These are phyloP conservation scores for Sitodiplosis mosellana DNA, from an alignment of 1,140 invertebrate genomes.

Conservation along the genomic window DNA sequence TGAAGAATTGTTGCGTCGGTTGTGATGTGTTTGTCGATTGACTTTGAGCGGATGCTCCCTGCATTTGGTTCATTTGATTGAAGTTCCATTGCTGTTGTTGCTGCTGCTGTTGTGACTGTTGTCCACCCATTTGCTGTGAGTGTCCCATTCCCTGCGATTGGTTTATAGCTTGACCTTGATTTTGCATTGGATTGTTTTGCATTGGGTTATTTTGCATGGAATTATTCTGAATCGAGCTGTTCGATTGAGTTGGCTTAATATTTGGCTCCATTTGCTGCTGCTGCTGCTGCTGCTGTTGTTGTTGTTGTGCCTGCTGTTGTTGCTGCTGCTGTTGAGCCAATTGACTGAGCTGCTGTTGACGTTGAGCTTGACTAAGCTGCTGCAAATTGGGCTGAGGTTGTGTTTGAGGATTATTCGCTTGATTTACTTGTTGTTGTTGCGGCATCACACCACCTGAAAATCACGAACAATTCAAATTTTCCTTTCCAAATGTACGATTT, in stretches of 20 bases:
- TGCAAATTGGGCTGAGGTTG: no score
- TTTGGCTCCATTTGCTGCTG: no score
- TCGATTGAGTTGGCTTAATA: no score
- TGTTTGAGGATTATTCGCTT: no score
- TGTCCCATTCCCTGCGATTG: slow-evolving; percentile 11
- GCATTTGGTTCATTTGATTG: slow-evolving; percentile 12
- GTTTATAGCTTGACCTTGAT: neutral
- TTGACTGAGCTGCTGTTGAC: no score
- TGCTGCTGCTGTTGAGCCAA: no score
- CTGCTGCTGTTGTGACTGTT: slow-evolving; percentile 10
- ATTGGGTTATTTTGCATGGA: slow-evolving; percentile 1
- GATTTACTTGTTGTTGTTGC: neutral
- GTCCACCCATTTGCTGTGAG: slow-evolving; percentile 17
- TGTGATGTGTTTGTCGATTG: no score
- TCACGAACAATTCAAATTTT: no score
- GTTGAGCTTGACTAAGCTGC: no score
- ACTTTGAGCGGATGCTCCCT: slow-evolving; percentile 15
- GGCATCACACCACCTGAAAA: neutral
- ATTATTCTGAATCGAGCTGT: neutral
- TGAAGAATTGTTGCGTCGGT: slow-evolving; percentile 1
- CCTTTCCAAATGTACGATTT: no score
- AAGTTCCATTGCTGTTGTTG: slow-evolving; percentile 15
- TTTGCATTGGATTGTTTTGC: slow-evolving; percentile 7
- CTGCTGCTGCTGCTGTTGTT: no score
- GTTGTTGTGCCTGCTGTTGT: no score